A percentile compares a stretch with the other conserved stretches of the same genome.
These are phyloP conservation scores for Sebastes paucispinis DNA, from an alignment of 2,797 vertebrate genomes.

Conservation along the genomic window DNA sequence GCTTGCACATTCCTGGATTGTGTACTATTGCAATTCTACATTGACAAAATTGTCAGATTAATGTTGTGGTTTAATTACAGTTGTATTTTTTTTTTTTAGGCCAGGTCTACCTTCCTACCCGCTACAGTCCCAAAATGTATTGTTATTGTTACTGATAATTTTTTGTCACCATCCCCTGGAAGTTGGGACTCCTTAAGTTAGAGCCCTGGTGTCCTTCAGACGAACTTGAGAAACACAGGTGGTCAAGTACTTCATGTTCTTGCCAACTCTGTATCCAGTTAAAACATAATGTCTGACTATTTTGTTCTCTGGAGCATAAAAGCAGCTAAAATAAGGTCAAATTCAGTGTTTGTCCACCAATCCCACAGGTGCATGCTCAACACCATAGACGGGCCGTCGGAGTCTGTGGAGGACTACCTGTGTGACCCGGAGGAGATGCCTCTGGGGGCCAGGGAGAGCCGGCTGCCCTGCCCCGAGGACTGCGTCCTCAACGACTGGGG, in stretches of 20 bases:
- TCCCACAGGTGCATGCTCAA: constrained; percentile 94
- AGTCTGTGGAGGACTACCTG: constrained; percentile 94
- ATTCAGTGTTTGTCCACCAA: background rate
- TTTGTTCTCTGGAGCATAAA: background rate
- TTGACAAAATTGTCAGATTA: too few relatives aligned
- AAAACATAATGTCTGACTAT: background rate
- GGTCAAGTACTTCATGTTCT: background rate
- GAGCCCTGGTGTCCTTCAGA: too few relatives aligned
- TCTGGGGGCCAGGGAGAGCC: constrained; percentile 90
- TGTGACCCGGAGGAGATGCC: constrained; percentile 99
- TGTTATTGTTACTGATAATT: background rate
- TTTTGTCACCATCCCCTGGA: background rate
- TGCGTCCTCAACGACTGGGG: constrained; percentile 97
- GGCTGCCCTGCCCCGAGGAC: constrained; percentile 93
- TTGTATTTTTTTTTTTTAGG: too few relatives aligned
- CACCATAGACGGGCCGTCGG: constrained; percentile 93
- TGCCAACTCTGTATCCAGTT: background rate
- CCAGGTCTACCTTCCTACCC: too few relatives aligned
- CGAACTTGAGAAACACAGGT: background rate
- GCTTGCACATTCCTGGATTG: too few relatives aligned
- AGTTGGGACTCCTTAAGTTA: background rate
- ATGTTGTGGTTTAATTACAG: too few relatives aligned
- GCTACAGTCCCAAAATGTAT: too few relatives aligned
- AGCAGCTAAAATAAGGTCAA: constrained; percentile 7
- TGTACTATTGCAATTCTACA: too few relatives aligned